phyloP scores from a whole-genome alignment of 1,140 invertebrate species.

The Saccostrea glomerata region DNA sequence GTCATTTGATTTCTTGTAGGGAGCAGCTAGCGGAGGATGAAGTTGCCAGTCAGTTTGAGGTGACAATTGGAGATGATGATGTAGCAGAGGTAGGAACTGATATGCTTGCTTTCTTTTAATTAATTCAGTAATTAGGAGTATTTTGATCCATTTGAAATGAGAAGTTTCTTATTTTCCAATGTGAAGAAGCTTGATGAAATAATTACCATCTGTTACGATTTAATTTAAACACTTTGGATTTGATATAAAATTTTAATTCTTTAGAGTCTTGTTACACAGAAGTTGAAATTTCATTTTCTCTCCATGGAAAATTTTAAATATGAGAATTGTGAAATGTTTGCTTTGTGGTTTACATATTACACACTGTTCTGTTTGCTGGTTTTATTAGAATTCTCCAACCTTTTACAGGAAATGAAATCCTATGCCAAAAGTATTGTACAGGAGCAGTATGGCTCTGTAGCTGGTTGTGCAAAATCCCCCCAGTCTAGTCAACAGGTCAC shows the following conservation, averaged over 20 bases:
- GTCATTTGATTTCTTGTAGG: conserved; percentile 7
- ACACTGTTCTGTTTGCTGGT: background rate
- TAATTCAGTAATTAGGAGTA: no score
- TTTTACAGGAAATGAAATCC: background rate
- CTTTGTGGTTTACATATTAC: background rate
- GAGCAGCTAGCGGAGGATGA: background rate
- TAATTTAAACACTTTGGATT: no score
- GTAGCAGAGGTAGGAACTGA: background rate
- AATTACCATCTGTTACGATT: no score
- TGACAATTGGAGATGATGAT: conserved; percentile 39
- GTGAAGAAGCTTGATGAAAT: no score
- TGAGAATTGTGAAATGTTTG: no score
- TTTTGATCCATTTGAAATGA: no score
- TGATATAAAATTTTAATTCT: no score
- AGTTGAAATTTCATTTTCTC: no score
- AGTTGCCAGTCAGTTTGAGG: conserved; percentile 48
- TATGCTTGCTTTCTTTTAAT: no score
- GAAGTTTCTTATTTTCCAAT: no score
- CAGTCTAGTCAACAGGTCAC: background rate
- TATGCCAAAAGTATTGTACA: conserved; percentile 1
- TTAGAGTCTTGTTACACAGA: no score
- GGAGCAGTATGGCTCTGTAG: background rate
- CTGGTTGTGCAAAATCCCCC: background rate
- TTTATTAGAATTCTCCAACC: background rate
- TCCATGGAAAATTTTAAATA: no score